Evolutionary conservation across 2,113 vertebrate species (phyloP).

Genomic region (Sturnira hondurensis): DNA sequence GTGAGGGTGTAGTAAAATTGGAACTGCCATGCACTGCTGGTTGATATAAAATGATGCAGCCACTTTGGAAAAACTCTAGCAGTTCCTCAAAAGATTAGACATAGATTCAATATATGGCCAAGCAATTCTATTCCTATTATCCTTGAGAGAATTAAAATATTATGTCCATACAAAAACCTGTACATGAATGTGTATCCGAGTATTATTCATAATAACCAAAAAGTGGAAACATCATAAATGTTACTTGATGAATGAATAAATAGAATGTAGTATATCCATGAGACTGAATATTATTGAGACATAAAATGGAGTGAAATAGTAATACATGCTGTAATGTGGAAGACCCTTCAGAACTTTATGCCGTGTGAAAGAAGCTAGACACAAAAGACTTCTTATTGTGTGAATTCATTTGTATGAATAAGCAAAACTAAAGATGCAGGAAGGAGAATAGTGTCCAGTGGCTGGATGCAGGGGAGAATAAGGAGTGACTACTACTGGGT

Average conservation of each 20-base stretch:
- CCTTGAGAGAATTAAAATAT: neutral
- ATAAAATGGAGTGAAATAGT: neutral
- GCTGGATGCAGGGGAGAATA: neutral
- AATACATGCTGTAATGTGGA: neutral
- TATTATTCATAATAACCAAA: neutral
- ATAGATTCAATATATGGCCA: neutral
- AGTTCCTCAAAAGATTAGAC: neutral
- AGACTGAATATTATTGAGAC: neutral
- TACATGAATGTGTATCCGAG: neutral
- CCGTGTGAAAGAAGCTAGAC: neutral
- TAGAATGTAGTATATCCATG: neutral
- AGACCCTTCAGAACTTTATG: neutral
- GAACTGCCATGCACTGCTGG: neutral
- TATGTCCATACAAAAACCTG: neutral
- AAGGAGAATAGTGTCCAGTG: neutral
- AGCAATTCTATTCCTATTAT: neutral
- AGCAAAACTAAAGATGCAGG: neutral
- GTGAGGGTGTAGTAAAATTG: neutral
- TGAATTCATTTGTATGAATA: neutral
- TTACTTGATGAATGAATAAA: neutral
- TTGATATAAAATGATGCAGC: neutral
- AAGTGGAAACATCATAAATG: neutral
- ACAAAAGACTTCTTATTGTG: neutral
- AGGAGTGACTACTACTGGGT: neutral
- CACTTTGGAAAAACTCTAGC: neutral